Base-by-base conservation (phyloP, 2,113 vertebrate genomes). In the Dermatemys mawii region DNA sequence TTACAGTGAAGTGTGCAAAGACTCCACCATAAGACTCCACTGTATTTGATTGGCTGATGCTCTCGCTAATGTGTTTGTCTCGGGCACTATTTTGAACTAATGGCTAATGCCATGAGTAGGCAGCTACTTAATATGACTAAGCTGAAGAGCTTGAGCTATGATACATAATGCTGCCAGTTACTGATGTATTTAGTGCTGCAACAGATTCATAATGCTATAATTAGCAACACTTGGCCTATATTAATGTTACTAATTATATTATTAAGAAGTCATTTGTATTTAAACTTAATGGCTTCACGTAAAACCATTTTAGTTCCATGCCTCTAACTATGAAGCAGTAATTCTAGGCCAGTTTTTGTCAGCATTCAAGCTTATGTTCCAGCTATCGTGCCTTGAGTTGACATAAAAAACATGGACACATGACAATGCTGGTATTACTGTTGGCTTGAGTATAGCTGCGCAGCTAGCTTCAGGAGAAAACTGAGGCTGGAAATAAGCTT, bases 11-110 rank as follows among this genome's bases (percentile, higher is more conserved):
- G 96, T 81, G 63, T 93, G 90, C 85, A 78, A 70, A 92, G 93
- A 78, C 93, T 96, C 88, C 88, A 93, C 80, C 95, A 41, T 90
- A 75, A 89, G 87, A 89, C 95, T 95, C 86, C 93, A 81, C 41
- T 92, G 87, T 95, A 78, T 78, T 48, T 93, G 41, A 83, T 87
- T 92, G 90, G 49, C 44, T 3, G 0, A 14, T 90, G 79, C 32
- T n/a, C 32, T 91, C 90, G 90, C 67, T 29, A 90, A 87, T 85
- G 88, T 3, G 21, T 94, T 91, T 87, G 26, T 96, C 53, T 83
- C 84, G 93, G 86, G 83, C 38, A 75, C 60, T 93, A 90, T 81
- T 87, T 93, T 93, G 75, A 67, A 41, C 57, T 88, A 93, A 55
- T 41, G 87, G 73, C 82, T 94, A 84, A 73, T 89, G 80, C 93